A percentile compares a stretch with the other conserved stretches of the same genome.
These are phyloP conservation scores for Lepidocyrtoides sp. DNA, from an alignment of 2,888 invertebrate species.

Conservation along the genomic window DNA sequence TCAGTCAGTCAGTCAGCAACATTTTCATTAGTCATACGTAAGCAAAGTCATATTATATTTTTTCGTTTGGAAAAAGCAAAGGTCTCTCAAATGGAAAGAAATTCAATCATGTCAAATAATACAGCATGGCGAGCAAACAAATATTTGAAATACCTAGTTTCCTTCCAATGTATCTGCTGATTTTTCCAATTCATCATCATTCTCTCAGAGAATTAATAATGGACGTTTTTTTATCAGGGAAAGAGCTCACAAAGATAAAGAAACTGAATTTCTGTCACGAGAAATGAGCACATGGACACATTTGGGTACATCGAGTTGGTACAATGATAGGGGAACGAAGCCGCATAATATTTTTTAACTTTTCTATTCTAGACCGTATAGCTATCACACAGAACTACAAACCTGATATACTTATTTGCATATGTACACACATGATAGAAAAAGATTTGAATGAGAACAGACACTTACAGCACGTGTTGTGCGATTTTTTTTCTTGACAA, in stretches of 20 bases:
- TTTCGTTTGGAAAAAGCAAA: not conserved
- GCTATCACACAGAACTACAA: too few relatives aligned
- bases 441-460: not conserved
- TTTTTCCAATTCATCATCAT: constrained; percentile 35
- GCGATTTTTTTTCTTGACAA: not conserved
- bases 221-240: constrained; percentile 15
- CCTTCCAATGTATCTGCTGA: not conserved
- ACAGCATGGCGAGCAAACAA: not conserved
- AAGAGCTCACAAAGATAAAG: constrained; percentile 5
- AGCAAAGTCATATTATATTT: not conserved
- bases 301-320: too few relatives aligned
- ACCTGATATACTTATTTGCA: not conserved
- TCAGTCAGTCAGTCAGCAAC: constrained; percentile 2
- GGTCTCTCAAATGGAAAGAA: not conserved
- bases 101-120: not conserved
- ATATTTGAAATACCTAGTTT: constrained; percentile 36
- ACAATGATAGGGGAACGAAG: too few relatives aligned
- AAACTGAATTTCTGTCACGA: constrained; percentile 13
- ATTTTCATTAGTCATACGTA: constrained; percentile 51
- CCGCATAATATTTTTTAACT: constrained; percentile 36
- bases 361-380: too few relatives aligned
- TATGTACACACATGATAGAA: not conserved
- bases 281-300: too few relatives aligned
- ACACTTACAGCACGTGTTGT: not conserved
- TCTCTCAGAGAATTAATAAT: not conserved